Percentiles rank a stretch among this genome's conserved stretches.
phyloP scores from a whole-genome alignment of 2,113 vertebrate genomes.

The Hassar affinis region DNA sequence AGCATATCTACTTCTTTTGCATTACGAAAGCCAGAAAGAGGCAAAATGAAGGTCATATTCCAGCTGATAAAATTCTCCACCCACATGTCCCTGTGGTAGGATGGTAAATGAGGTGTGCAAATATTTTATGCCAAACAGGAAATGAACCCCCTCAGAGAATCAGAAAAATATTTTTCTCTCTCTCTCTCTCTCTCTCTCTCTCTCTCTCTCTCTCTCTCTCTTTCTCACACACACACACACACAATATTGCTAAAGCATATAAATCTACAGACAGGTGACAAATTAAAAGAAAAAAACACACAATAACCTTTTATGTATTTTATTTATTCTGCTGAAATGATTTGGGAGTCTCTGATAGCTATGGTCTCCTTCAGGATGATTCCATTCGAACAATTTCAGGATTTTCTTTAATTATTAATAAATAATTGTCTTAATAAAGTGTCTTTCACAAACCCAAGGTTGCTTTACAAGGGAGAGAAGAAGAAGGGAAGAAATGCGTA shows the following conservation, averaged over 20 bases:
- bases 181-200: neutral
- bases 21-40: neutral
- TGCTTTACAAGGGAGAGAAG: no score
- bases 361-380: neutral
- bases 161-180: neutral
- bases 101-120: slow-evolving; percentile 1
- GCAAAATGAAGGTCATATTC: neutral
- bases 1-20: neutral
- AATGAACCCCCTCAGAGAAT: neutral
- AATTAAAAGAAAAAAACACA: neutral
- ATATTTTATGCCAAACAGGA: slow-evolving; percentile 19
- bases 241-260: neutral
- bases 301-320: neutral
- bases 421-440: no score
- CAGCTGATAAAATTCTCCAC: slow-evolving; percentile 6
- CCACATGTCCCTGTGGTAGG: slow-evolving; percentile 5
- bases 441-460: no score
- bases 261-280: neutral
- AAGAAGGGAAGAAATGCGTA: no score
- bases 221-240: neutral
- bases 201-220: neutral
- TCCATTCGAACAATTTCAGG: no score
- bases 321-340: neutral
- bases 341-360: neutral
- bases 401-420: no score